Base-by-base conservation (phyloP, 2,888 invertebrate species). In the Cerastis rubricosa region DNA sequence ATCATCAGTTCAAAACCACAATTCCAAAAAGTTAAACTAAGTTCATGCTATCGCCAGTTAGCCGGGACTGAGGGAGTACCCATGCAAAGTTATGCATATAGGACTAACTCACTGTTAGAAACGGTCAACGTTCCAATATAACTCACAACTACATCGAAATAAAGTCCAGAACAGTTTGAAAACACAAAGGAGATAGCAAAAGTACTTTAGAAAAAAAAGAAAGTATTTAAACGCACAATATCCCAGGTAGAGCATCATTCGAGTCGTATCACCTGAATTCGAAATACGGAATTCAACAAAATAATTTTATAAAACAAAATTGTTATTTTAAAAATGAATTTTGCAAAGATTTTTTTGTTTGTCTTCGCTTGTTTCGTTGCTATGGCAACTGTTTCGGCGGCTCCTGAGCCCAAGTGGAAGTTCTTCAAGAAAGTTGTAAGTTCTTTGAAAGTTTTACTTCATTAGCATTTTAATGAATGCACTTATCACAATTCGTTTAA, bases 381-480 rank as follows among this genome's bases (percentile, higher is more conserved):
- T 22, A 22, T 91, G 40, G 65, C 80, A 2, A 73, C 78, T 0
- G 87, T 91, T 19, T 83, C 84, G 4, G 91, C 88, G 12, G 89
- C 90, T 1, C 93, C 93, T 4, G 90, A 89, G 51, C 92, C 92
- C 0, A 89, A 81, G 45, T 92, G 93, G 93, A 92, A 93, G 81
- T 83, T 89, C 0, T 92, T 91, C 57, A 91, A 92, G 76, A 92
- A 92, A 89, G 80, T 92, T 72, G 92, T 92, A 87, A 88, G 88
- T 88, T 17, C 2, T 63, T 63, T 25, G 3, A 35, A 35, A 35
- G 35, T 35, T 35, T 35, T 35, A 35, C 35, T 35, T 35, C 35
- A 35, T 35, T 35, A 35, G 2, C 35, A 35, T 35, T 35, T 35
- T 3, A 35, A 35, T 35, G 1, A 35, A 35, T 35, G n/a, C n/a